Evolutionary conservation across 2,888 invertebrate genomes (phyloP), one percentile per base, ranked within the genome.

Genomic region (Aproaerema taeniolella): DNA sequence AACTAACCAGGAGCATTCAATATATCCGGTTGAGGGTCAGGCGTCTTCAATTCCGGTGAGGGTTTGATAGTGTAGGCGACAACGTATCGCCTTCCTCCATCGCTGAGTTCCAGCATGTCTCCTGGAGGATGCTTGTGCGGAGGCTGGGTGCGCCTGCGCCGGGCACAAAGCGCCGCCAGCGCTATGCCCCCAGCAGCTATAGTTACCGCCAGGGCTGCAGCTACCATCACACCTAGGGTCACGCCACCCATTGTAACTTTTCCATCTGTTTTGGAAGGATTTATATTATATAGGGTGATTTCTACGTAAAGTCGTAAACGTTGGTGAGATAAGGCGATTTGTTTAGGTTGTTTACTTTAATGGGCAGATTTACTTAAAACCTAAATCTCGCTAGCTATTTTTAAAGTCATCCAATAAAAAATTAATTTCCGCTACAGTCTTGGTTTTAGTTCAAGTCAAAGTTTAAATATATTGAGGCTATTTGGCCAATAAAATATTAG

Each of bases 31-130:
- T 93, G 93, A 24, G 90, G 89, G 56, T 90, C 90, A 24, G 89
- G 89, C n/a, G 90, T 89, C 50, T 87, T 87, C 2, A 67, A 53
- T 16, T 86, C 86, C 1, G 79, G 78, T 0, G 89, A 88, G 9
- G 92, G 91, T 67, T 95, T 95, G 48, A 95, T 88, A 8, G 95
- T 95, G 56, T 95, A 95, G 8, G 95, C 94, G 12, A 95, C 95
- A 28, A 95, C 95, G 62, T 95, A 94, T 51, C 94, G 89, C 55
- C 94, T 91, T 54, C 95, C 94, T 1, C 93, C 94, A 20, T 94
- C 93, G 49, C 94, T 94, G 28, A 55, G 90, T 87, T 61, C 94
- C 90, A 59, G 90, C 81, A 85, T 83, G 38, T 86, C 85, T 8
- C 86, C 75, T 13, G 82, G 79, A 1, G 86, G 83, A 45, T 85